These are phyloP conservation scores for Dryococelus australis DNA, from an alignment of 2,888 invertebrate species.

Conservation along the genomic window DNA sequence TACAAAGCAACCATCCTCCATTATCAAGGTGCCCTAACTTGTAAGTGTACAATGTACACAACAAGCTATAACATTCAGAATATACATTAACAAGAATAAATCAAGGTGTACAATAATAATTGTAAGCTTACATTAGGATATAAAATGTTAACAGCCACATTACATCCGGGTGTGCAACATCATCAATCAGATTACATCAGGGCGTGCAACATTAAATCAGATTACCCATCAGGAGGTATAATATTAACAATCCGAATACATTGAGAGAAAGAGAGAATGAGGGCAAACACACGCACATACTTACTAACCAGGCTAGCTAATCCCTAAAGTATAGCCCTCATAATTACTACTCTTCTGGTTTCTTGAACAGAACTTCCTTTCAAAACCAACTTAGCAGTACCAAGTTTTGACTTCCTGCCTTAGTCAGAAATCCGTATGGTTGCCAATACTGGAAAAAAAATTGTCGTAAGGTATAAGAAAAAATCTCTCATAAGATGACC, in stretches of 20 bases:
- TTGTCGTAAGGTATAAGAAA: too few species aligned
- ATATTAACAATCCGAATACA: not conserved
- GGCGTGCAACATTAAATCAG: not conserved
- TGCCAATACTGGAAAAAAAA: constrained; percentile 50
- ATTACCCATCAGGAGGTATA: not conserved
- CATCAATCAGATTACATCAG: not conserved
- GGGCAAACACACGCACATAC: not conserved
- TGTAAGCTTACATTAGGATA: not conserved
- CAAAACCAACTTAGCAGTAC: constrained; percentile 60
- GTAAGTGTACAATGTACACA: too few species aligned
- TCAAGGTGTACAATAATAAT: too few species aligned
- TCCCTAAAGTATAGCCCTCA: not conserved
- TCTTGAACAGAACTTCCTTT: not conserved
- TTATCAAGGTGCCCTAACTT: too few species aligned
- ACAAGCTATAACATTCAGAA: too few species aligned
- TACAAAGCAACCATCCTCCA: too few species aligned
- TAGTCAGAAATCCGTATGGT: constrained; percentile 63
- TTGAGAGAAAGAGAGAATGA: not conserved
- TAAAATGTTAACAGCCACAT: not conserved
- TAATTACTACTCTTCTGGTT: not conserved
- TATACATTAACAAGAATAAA: too few species aligned
- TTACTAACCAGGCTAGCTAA: not conserved
- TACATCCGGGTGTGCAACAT: not conserved
- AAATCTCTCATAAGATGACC: too few species aligned
- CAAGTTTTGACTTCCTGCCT: constrained; percentile 62